A percentile compares a stretch with the other conserved stretches of the same genome.
Evolutionary conservation across 2,797 vertebrate species (phyloP).

Genomic region (Rhinophrynus dorsalis): DNA sequence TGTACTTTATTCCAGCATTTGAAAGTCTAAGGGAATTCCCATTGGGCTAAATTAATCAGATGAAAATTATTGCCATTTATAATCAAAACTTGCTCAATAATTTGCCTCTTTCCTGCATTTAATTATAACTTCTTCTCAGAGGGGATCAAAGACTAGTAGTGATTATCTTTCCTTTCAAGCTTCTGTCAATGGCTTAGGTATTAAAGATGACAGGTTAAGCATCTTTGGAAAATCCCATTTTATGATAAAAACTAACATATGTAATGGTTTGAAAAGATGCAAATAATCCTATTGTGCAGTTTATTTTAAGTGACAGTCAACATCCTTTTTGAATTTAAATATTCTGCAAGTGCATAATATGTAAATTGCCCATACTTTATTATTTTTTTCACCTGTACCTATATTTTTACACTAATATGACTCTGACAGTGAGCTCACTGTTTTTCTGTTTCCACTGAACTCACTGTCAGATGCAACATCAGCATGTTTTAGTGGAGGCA

Average conservation of each 20-base stretch:
- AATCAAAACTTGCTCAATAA: conserved; percentile 48
- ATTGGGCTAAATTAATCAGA: conserved; percentile 38
- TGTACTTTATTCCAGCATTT: conserved; percentile 20
- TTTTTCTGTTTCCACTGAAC: too few relatives aligned
- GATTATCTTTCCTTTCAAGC: conserved; percentile 34
- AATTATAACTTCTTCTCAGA: conserved; percentile 38
- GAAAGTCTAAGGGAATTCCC: conserved; percentile 37
- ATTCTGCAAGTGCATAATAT: too few relatives aligned
- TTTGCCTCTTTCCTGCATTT: conserved; percentile 42
- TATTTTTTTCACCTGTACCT: too few relatives aligned
- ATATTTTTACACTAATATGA: too few relatives aligned
- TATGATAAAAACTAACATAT: conserved; percentile 1
- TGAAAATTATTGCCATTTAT: conserved; percentile 49
- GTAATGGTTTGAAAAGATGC: neutral
- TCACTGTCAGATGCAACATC: too few relatives aligned
- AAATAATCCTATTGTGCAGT: neutral
- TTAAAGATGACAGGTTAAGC: conserved; percentile 14
- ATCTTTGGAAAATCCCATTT: conserved; percentile 9
- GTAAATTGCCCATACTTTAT: too few relatives aligned
- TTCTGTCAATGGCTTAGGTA: conserved; percentile 14
- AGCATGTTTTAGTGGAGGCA: too few relatives aligned
- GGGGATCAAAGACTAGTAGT: conserved; percentile 40
- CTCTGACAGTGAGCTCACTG: too few relatives aligned
- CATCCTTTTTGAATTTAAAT: too few relatives aligned
- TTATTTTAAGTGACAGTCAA: too few relatives aligned